Base-by-base conservation (phyloP, 2,113 vertebrate species). In the Alosa alosa region DNA sequence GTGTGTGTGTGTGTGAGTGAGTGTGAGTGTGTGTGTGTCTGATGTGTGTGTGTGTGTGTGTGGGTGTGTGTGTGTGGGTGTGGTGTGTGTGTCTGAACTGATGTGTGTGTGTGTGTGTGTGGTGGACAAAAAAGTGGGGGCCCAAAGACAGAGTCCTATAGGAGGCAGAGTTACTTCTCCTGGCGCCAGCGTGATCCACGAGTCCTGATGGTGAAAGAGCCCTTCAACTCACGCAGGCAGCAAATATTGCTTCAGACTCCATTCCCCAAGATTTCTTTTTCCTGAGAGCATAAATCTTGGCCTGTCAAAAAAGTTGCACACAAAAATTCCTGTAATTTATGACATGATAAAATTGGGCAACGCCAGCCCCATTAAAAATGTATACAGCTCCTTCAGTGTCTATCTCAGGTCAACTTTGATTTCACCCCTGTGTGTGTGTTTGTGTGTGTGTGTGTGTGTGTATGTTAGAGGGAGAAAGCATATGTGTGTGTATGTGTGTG, bases 111-210 rank as follows among this genome's bases (percentile, higher is more conserved):
- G n/a, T n/a, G n/a, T n/a, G n/a, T n/a, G n/a, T n/a, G n/a, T n/a
- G n/a, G n/a, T n/a, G n/a, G n/a, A n/a, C n/a, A n/a, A n/a, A n/a
- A n/a, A n/a, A n/a, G n/a, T n/a, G n/a, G n/a, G n/a, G n/a, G n/a
- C n/a, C n/a, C 13, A 6, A 20, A 20, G 4, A 64, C 7, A 25
- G 60, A 25, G 60, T 64, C 60, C 22, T 5, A 22, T n/a, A n/a
- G 8, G 60, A 60, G 60, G 6, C 20, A n/a, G 7, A 3, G 20
- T 25, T 52, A 88, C 88, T 88, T 82, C 88, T 88, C 85, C n/a
- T n/a, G n/a, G n/a, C n/a, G n/a, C n/a, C n/a, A n/a, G n/a, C n/a
- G n/a, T n/a, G n/a, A n/a, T n/a, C n/a, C n/a, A 87, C 85, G 86
- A 87, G 86, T 87, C 86, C 84, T 49, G 0, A 5, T 1, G 22